A percentile compares a stretch with the other conserved stretches of the same genome.
Evolutionary conservation across 2,113 vertebrate species (phyloP).

Genomic region (Pomatostomus ruficeps): DNA sequence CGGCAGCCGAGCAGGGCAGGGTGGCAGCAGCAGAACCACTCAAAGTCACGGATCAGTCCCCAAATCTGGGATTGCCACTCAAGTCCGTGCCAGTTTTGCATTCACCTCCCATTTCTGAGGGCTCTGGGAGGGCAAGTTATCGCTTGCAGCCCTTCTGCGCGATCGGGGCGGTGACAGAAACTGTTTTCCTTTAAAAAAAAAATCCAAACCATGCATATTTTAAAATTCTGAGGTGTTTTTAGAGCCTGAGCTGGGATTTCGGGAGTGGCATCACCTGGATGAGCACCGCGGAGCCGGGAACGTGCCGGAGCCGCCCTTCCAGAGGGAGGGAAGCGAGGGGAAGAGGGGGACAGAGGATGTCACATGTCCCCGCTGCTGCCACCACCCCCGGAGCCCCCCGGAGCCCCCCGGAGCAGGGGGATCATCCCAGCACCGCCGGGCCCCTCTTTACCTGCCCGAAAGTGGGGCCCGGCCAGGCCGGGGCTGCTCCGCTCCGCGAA

Average conservation of each 20-base stretch:
- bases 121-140: background rate
- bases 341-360: background rate
- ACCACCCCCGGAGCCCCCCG: rapidly evolving
- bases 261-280: background rate
- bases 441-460: background rate
- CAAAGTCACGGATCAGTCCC: rapidly evolving
- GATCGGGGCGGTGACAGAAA: background rate
- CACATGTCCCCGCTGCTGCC: background rate
- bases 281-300: background rate
- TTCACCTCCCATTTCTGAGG: rapidly evolving
- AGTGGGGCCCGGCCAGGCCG: rapidly evolving
- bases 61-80: rapidly evolving
- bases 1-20: background rate
- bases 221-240: background rate
- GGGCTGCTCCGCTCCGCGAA: background rate
- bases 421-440: background rate
- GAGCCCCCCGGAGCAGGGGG: background rate
- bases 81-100: background rate
- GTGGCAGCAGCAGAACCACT: background rate
- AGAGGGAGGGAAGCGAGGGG: background rate
- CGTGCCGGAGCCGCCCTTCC: background rate
- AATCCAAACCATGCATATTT: rapidly evolving
- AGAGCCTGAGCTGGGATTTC: background rate
- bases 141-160: background rate
- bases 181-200: background rate